phyloP scores from a whole-genome alignment of 2,113 vertebrate species.

The Cebidichthys violaceus region DNA sequence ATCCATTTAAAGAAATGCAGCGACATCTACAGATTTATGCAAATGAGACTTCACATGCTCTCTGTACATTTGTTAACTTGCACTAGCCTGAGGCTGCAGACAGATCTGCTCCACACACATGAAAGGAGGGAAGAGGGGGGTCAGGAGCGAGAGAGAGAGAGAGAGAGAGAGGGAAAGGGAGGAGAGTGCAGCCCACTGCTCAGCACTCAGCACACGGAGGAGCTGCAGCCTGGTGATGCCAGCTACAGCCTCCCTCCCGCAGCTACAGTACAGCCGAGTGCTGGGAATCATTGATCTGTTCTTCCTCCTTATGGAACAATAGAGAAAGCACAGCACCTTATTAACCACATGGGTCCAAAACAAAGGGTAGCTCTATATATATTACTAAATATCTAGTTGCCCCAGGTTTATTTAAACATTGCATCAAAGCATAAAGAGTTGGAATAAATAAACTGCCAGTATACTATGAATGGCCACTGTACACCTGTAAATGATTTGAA shows the following conservation, averaged over 20 bases:
- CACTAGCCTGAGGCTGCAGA: constrained; percentile 84
- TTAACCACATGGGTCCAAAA: constrained; percentile 58
- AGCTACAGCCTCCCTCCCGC: constrained; percentile 78
- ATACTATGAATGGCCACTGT: background rate
- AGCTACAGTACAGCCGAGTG: constrained; percentile 67
- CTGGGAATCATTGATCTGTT: constrained; percentile 81
- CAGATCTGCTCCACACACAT: constrained; percentile 80
- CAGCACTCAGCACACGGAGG: constrained; percentile 83
- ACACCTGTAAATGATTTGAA: constrained; percentile 8
- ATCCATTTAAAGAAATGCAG: constrained; percentile 79
- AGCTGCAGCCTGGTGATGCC: constrained; percentile 72
- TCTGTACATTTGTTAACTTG: constrained; percentile 86
- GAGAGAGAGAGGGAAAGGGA: background rate
- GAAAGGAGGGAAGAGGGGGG: constrained; percentile 44
- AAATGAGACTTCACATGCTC: constrained; percentile 82
- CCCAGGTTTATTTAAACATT: constrained; percentile 1
- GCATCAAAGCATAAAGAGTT: constrained; percentile 10
- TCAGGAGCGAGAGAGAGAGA: background rate
- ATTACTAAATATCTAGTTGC: background rate
- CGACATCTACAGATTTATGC: constrained; percentile 83
- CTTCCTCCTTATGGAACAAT: constrained; percentile 76
- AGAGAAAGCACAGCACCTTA: constrained; percentile 60
- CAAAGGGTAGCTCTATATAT: constrained; percentile 1
- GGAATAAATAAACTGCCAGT: background rate
- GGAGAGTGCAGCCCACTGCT: constrained; percentile 72